phyloP scores from a whole-genome alignment of 2,113 vertebrate genomes.

The Salminus brasiliensis region DNA sequence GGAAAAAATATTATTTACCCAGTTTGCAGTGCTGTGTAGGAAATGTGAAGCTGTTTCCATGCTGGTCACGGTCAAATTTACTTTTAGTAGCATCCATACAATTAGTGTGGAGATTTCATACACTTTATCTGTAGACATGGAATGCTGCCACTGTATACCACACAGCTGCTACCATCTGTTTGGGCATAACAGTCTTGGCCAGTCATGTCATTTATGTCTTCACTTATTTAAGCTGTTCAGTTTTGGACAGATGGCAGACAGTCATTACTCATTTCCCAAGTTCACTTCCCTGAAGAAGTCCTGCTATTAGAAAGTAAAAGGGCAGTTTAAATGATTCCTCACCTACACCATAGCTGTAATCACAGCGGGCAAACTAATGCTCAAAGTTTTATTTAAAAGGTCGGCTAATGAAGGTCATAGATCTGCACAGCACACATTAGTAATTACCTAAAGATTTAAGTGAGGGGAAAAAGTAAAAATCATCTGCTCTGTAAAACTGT shows the following conservation, averaged over 20 bases:
- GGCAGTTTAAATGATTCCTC: neutral
- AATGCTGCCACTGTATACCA: neutral
- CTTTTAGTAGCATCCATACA: neutral
- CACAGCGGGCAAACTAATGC: neutral
- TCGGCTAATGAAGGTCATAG: no score
- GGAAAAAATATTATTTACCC: no score
- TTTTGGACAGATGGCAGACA: neutral
- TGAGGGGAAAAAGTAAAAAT: no score
- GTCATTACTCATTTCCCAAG: neutral
- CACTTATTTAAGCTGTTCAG: neutral
- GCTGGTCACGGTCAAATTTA: neutral
- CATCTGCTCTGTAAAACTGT: no score
- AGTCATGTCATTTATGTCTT: neutral
- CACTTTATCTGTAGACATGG: neutral
- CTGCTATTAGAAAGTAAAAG: neutral
- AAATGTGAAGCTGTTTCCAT: no score
- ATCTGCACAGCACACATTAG: no score
- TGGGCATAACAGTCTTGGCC: neutral
- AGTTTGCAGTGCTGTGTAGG: no score
- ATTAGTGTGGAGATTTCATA: neutral
- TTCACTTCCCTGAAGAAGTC: neutral
- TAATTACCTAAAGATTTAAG: no score
- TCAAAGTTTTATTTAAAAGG: no score
- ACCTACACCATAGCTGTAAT: neutral
- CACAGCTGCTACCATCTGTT: constrained; percentile 3